These are phyloP conservation scores for Phallusia fumigata DNA, from an alignment of 23 tunicate genomes.

Conservation along the genomic window DNA sequence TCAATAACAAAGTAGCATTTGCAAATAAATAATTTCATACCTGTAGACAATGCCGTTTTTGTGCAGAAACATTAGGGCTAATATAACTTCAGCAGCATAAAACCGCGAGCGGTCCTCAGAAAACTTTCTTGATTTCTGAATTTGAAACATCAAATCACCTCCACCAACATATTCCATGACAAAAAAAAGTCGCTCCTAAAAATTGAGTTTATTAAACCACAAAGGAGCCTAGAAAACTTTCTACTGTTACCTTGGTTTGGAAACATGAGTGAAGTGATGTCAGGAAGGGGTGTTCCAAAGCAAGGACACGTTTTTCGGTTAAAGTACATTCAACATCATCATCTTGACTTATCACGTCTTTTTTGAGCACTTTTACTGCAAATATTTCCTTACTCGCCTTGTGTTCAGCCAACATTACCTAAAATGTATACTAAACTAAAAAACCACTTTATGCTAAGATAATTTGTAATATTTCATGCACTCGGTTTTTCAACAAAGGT, in stretches of 20 bases:
- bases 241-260: constrained; percentile 58
- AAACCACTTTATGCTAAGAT: not conserved
- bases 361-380: constrained; percentile 93
- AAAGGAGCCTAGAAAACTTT: not conserved
- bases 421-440: not conserved
- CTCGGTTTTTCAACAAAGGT: not conserved
- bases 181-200: constrained; percentile 87
- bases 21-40: constrained; percentile 11
- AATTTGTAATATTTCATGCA: not conserved
- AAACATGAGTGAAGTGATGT: constrained; percentile 84
- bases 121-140: constrained; percentile 84
- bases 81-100: constrained; percentile 88
- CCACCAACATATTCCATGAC: constrained; percentile 93
- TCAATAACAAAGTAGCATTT: not conserved
- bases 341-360: constrained; percentile 85
- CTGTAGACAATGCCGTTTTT: constrained; percentile 83
- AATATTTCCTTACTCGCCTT: constrained; percentile 61
- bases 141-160: constrained; percentile 94
- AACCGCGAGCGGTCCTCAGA: constrained; percentile 75
- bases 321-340: constrained; percentile 98
- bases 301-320: constrained; percentile 85
- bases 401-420: constrained; percentile 94
- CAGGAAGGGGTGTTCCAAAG: constrained; percentile 88
- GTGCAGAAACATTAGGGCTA: constrained; percentile 85
- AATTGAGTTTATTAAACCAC: not conserved